Percentiles rank a stretch among this genome's conserved stretches.
phyloP scores from a whole-genome alignment of 2,113 vertebrate species.

The Cyanocitta stelleri region DNA sequence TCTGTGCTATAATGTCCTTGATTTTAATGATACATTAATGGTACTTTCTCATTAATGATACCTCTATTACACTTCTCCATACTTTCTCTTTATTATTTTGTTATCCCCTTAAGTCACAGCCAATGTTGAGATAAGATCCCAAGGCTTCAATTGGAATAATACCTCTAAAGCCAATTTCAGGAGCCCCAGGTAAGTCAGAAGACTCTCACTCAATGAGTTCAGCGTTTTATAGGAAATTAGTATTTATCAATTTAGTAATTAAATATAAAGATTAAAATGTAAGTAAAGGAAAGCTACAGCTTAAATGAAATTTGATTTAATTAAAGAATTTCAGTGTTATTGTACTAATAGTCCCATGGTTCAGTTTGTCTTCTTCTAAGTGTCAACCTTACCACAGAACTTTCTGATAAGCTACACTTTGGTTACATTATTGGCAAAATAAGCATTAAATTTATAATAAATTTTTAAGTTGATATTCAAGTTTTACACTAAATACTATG shows the following conservation, averaged over 20 bases:
- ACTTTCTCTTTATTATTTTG: conserved; percentile 9
- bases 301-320: neutral
- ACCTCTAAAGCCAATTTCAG: neutral
- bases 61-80: neutral
- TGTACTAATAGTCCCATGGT: neutral
- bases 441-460: neutral
- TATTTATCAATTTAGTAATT: neutral
- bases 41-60: neutral
- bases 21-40: conserved; percentile 24
- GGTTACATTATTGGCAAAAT: neutral
- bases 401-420: neutral
- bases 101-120: neutral
- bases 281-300: neutral
- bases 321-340: neutral
- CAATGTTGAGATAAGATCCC: neutral
- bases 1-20: neutral
- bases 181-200: neutral
- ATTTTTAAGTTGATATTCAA: neutral
- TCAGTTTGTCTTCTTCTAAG: neutral
- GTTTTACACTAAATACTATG: neutral
- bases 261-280: neutral
- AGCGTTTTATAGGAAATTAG: neutral
- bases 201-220: neutral
- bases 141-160: neutral
- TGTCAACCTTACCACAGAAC: neutral